Base-by-base conservation (phyloP, 2,113 vertebrate species). In the Antigone vipio region DNA sequence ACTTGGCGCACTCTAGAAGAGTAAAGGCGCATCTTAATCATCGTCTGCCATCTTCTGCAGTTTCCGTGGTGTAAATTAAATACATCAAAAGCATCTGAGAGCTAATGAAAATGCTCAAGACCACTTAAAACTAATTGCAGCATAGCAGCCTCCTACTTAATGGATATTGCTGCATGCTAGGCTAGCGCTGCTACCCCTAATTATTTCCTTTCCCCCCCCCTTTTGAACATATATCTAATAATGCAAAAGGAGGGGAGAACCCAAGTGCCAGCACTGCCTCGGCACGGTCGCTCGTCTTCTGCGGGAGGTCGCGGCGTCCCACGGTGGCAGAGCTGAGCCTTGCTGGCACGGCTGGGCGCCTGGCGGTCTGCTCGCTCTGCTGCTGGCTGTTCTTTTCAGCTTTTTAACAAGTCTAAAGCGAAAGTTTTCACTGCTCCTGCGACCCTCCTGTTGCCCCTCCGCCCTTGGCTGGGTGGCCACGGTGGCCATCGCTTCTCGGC, bases 261-360 rank as follows among this genome's bases (percentile, higher is more conserved):
- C 12, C 21, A 38, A 62, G n/a, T 5, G 16, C 35, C 27, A 13
- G 58, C 45, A 1, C 0, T 63, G 67, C 63, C 0, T 6, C 32
- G 68, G 24, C 35, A 38, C 0, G 0, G 38, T 3, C 9, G 32
- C 58, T 60, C 69, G 58, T 42, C 62, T 26, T 60, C 27, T 21
- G 15, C 7, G 13, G 4, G 4, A 52, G 67, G 44, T 66, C 2
- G 6, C 20, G 3, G 4, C 14, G 9, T 62, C 56, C 34, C 2
- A 2, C 3, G 5, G 18, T 13, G 64, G 38, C 8, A 6, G 42
- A 75, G 60, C 52, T 0, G 0, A 19, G 0, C 74, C 22, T 21
- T 2, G 35, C 17, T 14, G 79, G 60, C 72, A 27, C 9, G 24
- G 50, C 24, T 15, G 24, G 24, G 50, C 44, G 15, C 44, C 44